Base-by-base conservation (phyloP, 2,113 vertebrate genomes). In the Nannobrachium achirus region DNA sequence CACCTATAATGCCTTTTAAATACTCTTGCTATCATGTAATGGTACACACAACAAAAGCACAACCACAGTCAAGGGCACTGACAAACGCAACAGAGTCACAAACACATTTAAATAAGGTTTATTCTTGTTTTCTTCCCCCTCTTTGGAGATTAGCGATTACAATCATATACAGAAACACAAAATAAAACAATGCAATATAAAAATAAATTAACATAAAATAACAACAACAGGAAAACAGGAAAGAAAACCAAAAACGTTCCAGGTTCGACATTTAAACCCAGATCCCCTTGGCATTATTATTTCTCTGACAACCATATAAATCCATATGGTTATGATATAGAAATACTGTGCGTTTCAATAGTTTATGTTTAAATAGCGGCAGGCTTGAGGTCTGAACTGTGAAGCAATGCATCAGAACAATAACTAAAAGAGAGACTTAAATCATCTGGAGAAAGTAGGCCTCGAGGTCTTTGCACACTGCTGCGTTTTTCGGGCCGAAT, bases 191-290 rank as follows among this genome's bases (percentile, higher is more conserved):
- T 66, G 51, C 10, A 63, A 71, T 91, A 91, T 46, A 92, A 91
- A 92, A 90, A 92, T 92, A 91, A 86, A 88, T 86, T 74, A 86
- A 76, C 76, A 71, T 15, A 59, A 66, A 80, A 73, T 49, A 63
- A 71, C n/a, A n/a, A n/a, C n/a, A n/a, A n/a, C n/a, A n/a, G n/a
- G n/a, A n/a, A n/a, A n/a, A n/a, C n/a, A n/a, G n/a, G n/a, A 69
- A n/a, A 16, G 73, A 50, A 73, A 56, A 73, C 57, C 45, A 62
- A 42, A 19, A 52, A 75, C 57, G 70, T 56, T 40, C 46, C 42
- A 19, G 19, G 39, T 42, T 56, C 48, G 48, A 63, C 33, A 48
- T 10, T 62, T 38, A 9, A 14, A 19, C 13, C 18, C 46, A 5
- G 2, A 13, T 15, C 18, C 13, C 50, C 6, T 51, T 10, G 44